phyloP scores from a whole-genome alignment of 2,888 invertebrate species.

The Drosophila hawaiiensis region DNA sequence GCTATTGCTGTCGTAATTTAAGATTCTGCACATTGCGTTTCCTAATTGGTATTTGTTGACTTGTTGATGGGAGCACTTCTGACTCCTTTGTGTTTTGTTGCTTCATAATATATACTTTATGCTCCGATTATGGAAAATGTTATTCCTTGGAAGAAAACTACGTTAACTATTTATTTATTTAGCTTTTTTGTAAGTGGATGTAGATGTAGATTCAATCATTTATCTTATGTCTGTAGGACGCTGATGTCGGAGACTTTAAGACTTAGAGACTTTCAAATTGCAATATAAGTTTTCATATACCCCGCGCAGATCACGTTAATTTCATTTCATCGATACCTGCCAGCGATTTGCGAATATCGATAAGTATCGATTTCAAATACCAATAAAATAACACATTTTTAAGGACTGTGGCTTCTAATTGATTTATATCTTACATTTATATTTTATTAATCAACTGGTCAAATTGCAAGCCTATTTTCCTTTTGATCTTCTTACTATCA shows the following conservation, averaged over 20 bases:
- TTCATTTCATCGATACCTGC: not conserved
- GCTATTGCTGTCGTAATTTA: not conserved
- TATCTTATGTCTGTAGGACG: not conserved
- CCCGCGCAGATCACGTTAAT: not conserved
- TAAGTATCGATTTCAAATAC: not conserved
- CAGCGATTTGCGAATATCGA: not conserved
- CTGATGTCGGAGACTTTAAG: not conserved
- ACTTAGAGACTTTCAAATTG: not conserved
- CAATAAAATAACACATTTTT: too few relatives aligned
- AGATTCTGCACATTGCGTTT: not conserved
- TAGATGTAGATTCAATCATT: not conserved
- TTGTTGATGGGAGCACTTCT: not conserved
- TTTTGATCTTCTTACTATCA: not conserved
- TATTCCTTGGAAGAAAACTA: not conserved
- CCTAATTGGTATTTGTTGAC: slow-evolving; percentile 14
- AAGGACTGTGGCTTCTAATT: too few relatives aligned
- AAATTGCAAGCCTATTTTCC: not conserved
- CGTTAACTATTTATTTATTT: not conserved
- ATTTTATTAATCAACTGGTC: not conserved
- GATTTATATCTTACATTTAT: not conserved
- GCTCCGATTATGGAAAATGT: not conserved
- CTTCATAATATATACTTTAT: not conserved
- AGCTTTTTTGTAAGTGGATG: not conserved
- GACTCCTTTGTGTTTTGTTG: not conserved
- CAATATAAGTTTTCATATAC: not conserved